These are phyloP conservation scores for Synergus japonicus DNA, from an alignment of 2,888 invertebrate genomes.

Conservation along the genomic window DNA sequence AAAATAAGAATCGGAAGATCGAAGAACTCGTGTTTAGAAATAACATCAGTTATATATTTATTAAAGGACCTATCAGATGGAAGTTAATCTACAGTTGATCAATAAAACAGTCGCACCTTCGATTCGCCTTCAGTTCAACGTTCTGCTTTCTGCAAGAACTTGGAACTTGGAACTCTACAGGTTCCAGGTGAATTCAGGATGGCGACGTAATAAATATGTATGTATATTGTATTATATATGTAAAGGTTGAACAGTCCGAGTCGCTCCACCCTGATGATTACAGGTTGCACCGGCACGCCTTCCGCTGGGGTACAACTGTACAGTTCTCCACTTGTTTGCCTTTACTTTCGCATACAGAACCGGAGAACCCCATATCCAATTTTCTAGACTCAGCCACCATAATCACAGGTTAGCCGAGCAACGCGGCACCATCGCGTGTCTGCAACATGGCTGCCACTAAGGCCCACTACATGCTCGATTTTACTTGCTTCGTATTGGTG, in stretches of 20 bases:
- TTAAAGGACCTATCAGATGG: no score
- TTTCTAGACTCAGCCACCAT: constrained; percentile 73
- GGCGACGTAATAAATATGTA: constrained; percentile 12
- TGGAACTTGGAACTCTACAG: constrained; percentile 32
- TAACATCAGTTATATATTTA: no score
- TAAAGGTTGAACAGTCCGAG: constrained; percentile 53
- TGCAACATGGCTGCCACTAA: constrained; percentile 71
- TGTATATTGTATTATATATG: no score
- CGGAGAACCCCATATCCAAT: constrained; percentile 68
- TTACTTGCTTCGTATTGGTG: constrained; percentile 46
- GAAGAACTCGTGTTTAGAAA: no score
- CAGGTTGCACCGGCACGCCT: constrained; percentile 76
- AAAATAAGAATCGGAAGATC: no score
- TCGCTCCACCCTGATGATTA: constrained; percentile 77
- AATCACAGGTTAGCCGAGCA: constrained; percentile 73
- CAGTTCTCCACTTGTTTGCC: constrained; percentile 51
- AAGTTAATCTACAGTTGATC: background rate
- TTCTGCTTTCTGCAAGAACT: constrained; percentile 20
- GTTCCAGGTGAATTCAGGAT: constrained; percentile 45
- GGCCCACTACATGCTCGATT: constrained; percentile 48
- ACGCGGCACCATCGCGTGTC: constrained; percentile 64
- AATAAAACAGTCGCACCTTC: constrained; percentile 31
- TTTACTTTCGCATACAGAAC: constrained; percentile 57
- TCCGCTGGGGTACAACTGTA: constrained; percentile 52
- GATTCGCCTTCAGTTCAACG: constrained; percentile 49